phyloP scores from a whole-genome alignment of 1,140 invertebrate species.

The Pseudomyrmex gracilis region DNA sequence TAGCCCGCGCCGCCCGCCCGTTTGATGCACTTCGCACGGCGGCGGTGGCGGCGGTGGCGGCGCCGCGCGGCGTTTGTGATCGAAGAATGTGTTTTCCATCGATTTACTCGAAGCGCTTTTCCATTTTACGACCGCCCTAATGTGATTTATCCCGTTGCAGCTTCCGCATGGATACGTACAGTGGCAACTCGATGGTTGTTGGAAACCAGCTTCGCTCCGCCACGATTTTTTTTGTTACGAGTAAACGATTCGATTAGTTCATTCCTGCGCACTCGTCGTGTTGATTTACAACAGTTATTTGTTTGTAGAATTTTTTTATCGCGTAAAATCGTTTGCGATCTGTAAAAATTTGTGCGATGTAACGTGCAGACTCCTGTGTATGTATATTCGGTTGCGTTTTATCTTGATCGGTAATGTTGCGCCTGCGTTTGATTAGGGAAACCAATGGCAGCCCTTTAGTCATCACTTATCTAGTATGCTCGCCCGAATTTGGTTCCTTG shows the following conservation, averaged over 20 bases:
- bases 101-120: slow-evolving; percentile 32
- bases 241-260: slow-evolving; percentile 19
- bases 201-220: neutral
- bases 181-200: slow-evolving; percentile 9
- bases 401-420: neutral
- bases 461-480: slow-evolving; percentile 22
- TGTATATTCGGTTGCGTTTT: neutral
- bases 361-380: neutral
- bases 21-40: slow-evolving; percentile 27
- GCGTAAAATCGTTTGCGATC: neutral
- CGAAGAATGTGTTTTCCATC: slow-evolving; percentile 31
- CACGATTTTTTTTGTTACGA: slow-evolving; percentile 16
- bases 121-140: slow-evolving; percentile 28
- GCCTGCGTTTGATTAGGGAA: slow-evolving; percentile 16
- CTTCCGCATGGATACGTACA: slow-evolving; percentile 6
- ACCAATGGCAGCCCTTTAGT: neutral
- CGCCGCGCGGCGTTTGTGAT: neutral
- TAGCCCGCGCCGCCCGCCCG: neutral
- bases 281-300: neutral
- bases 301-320: neutral
- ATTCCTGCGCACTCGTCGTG: neutral
- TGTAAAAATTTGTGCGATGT: neutral
- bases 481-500: slow-evolving; percentile 31
- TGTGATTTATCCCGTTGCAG: slow-evolving; percentile 45
- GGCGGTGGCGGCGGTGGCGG: neutral